These are phyloP conservation scores for Peromyscus eremicus DNA, from an alignment of 2,797 vertebrate species.

Conservation along the genomic window DNA sequence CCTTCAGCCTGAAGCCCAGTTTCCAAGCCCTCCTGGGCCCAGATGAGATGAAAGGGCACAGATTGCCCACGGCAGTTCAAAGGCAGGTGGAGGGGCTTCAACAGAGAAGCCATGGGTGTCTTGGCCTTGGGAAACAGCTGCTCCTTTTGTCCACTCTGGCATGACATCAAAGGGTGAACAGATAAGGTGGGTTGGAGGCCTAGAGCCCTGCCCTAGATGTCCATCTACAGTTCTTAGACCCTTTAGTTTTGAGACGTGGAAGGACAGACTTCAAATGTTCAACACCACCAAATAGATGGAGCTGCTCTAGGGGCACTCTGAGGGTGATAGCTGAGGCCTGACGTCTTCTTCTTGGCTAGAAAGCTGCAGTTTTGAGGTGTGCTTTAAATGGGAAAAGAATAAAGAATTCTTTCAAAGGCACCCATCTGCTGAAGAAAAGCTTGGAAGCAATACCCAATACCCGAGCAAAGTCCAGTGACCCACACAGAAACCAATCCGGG, in stretches of 20 bases:
- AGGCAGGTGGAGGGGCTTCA: background rate
- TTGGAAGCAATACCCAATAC: background rate
- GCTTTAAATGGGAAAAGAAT: background rate
- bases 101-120: background rate
- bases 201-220: background rate
- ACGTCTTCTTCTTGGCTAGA: background rate
- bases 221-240: background rate
- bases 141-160: background rate
- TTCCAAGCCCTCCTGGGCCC: background rate
- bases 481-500: background rate
- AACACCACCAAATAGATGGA: background rate
- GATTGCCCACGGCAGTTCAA: background rate
- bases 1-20: background rate
- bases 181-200: background rate
- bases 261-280: background rate
- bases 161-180: background rate
- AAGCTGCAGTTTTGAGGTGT: background rate
- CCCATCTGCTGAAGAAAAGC: background rate
- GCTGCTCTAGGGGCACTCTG: background rate
- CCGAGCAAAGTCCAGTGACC: background rate
- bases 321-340: background rate
- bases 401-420: background rate
- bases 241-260: background rate
- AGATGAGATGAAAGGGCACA: background rate
- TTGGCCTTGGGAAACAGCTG: background rate